These are phyloP conservation scores for Drosophila kuntzei DNA, from an alignment of 2,888 invertebrate genomes.

Conservation along the genomic window DNA sequence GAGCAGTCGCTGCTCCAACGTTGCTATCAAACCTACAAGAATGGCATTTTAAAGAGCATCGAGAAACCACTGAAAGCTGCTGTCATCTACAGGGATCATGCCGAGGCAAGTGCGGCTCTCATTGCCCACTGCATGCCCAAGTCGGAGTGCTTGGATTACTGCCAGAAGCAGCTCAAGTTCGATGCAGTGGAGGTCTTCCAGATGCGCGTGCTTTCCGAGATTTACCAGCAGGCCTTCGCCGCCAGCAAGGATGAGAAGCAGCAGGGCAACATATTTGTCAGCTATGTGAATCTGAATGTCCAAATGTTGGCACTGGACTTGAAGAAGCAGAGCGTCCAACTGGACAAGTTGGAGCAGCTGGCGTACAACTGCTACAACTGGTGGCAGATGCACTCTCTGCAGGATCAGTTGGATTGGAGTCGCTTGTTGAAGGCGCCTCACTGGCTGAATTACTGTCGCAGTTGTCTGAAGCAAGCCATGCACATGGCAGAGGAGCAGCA, in stretches of 20 bases:
- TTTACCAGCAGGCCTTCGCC: conserved; percentile 86
- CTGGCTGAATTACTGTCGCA: conserved; percentile 88
- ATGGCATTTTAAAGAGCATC: conserved; percentile 88
- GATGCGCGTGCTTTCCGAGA: conserved; percentile 86
- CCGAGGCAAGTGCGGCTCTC: conserved; percentile 87
- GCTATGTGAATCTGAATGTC: conserved; percentile 86
- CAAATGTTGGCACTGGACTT: conserved; percentile 86
- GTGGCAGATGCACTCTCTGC: conserved; percentile 28
- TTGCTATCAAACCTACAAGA: conserved; percentile 88
- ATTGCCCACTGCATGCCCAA: conserved; percentile 88
- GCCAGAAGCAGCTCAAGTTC: conserved; percentile 88
- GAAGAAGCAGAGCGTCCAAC: conserved; percentile 86
- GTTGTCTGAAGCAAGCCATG: conserved; percentile 89
- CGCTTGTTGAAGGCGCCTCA: conserved; percentile 85
- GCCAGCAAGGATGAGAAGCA: conserved; percentile 74
- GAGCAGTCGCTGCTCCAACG: conserved; percentile 86
- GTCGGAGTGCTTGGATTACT: conserved; percentile 87
- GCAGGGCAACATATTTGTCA: conserved; percentile 86
- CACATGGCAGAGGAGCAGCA: conserved; percentile 84
- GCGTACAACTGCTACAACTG: conserved; percentile 84
- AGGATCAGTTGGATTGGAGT: conserved; percentile 59
- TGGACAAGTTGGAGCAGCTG: conserved; percentile 83
- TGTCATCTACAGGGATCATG: conserved; percentile 88
- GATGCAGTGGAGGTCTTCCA: conserved; percentile 88
- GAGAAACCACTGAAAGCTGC: conserved; percentile 90